phyloP scores from a whole-genome alignment of 1,140 invertebrate species.

The Propsilocerus akamusi region DNA sequence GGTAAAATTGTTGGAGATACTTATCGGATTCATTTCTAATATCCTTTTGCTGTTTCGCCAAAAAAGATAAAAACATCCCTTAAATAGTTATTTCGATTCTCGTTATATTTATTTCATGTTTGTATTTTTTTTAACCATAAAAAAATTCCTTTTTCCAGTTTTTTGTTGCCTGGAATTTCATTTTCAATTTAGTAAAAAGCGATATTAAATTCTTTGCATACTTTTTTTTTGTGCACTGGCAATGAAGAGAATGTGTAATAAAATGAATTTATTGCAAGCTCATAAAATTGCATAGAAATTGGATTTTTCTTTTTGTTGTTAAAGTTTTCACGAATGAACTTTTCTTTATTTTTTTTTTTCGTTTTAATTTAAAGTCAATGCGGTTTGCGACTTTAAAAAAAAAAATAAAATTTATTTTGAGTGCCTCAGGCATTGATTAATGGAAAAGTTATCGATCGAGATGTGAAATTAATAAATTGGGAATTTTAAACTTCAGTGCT shows the following conservation, averaged over 20 bases:
- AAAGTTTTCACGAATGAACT: no score
- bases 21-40: not conserved
- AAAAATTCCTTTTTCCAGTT: not conserved
- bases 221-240: not conserved
- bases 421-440: no score
- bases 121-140: not conserved
- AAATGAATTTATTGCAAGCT: not conserved
- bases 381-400: no score
- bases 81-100: not conserved
- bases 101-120: not conserved
- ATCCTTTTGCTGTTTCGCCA: not conserved
- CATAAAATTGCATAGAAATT: not conserved
- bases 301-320: no score
- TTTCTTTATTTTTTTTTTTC: no score
- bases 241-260: not conserved
- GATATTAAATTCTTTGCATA: not conserved
- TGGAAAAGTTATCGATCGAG: no score
- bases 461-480: no score
- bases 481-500: no score
- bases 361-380: no score
- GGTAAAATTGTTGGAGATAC: not conserved
- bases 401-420: no score
- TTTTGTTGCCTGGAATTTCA: not conserved
- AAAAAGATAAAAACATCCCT: no score
- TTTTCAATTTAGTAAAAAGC: conserved; percentile 2